Evolutionary conservation across 2,113 vertebrate genomes (phyloP).

Genomic region (Panthera uncia): DNA sequence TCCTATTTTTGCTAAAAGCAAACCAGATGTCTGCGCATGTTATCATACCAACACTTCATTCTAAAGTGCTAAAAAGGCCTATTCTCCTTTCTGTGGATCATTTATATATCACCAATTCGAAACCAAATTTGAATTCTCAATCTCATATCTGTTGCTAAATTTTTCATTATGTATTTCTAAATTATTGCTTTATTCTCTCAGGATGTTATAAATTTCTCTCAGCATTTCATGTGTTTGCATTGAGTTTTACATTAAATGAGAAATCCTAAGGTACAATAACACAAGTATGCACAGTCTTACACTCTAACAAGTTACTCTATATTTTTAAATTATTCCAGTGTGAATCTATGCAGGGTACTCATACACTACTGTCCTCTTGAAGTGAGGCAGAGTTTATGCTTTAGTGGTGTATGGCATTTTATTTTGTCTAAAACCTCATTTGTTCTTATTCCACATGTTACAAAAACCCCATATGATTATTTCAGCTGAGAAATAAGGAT

Average conservation of each 20-base stretch:
- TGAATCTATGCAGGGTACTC: neutral
- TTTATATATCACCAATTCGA: neutral
- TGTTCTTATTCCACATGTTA: neutral
- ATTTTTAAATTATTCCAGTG: neutral
- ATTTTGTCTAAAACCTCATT: neutral
- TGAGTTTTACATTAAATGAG: neutral
- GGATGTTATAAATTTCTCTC: neutral
- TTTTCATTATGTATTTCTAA: conserved; percentile 35
- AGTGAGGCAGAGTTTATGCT: neutral
- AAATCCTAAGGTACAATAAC: neutral
- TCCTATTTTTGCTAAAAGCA: neutral
- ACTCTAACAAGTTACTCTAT: neutral
- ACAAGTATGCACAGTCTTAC: neutral
- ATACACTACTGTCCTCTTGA: neutral
- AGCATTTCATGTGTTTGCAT: neutral
- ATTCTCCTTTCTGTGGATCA: neutral
- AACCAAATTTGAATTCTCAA: neutral
- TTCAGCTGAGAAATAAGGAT: neutral
- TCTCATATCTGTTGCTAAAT: neutral
- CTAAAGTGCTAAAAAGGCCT: neutral
- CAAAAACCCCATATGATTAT: neutral
- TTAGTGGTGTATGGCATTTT: neutral
- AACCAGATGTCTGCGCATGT: neutral
- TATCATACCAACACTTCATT: neutral
- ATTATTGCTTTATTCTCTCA: neutral